Evolutionary conservation across 2,888 invertebrate species (phyloP).

Genomic region (Agrotis exclamationis): DNA sequence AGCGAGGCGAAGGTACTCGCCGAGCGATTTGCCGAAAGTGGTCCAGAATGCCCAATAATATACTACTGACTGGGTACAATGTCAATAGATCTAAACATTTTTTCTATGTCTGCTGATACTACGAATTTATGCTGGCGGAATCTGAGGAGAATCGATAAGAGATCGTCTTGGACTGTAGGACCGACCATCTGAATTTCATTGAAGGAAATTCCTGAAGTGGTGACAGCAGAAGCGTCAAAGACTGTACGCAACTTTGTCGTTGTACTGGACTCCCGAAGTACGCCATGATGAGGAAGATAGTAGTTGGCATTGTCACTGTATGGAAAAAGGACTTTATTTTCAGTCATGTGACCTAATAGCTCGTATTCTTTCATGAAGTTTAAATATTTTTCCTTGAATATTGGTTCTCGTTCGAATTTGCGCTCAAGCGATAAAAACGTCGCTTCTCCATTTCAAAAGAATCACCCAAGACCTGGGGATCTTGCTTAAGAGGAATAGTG

Average conservation of each 20-base stretch:
- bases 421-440: constrained; percentile 4
- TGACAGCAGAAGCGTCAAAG: constrained; percentile 52
- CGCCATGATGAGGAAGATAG: constrained; percentile 1
- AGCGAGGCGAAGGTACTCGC: too few species aligned
- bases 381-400: constrained; percentile 7
- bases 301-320: constrained; percentile 3
- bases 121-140: constrained; percentile 51
- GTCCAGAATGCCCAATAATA: too few species aligned
- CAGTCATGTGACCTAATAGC: neutral
- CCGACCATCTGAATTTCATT: constrained; percentile 49
- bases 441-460: constrained; percentile 2
- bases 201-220: constrained; percentile 37
- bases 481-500: constrained; percentile 23
- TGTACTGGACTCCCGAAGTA: constrained; percentile 31
- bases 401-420: constrained; percentile 7
- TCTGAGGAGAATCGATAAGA: constrained; percentile 42
- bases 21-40: too few species aligned
- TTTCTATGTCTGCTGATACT: constrained; percentile 49
- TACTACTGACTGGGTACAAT: constrained; percentile 8
- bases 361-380: constrained; percentile 9
- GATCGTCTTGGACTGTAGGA: constrained; percentile 45
- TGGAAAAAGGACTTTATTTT: neutral
- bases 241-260: constrained; percentile 64
- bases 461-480: constrained; percentile 6
- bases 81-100: constrained; percentile 46